These are phyloP conservation scores for Chesias legatella DNA, from an alignment of 2,888 invertebrate species.

Conservation along the genomic window DNA sequence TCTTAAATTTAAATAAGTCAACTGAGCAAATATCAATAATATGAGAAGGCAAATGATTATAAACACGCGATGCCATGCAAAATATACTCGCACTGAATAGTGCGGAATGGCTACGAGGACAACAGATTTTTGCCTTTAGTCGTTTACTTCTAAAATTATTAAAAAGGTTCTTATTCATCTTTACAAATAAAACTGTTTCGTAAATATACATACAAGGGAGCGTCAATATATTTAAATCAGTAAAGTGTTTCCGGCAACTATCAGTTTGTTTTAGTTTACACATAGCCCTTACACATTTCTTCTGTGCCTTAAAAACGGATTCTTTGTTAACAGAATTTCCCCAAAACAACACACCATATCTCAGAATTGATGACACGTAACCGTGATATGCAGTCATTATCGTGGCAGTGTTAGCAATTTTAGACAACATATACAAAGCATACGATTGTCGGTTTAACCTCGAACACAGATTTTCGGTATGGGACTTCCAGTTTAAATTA, in stretches of 20 bases:
- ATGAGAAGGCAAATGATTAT: too few species aligned
- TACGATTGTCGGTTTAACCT: slow-evolving; percentile 1
- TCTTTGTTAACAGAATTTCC: slow-evolving; percentile 1
- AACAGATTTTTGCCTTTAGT: too few species aligned
- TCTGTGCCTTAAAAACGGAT: not conserved
- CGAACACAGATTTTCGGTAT: not conserved
- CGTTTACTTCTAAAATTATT: not conserved
- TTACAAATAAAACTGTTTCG: not conserved
- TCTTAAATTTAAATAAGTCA: too few species aligned
- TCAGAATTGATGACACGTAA: not conserved
- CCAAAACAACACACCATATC: slow-evolving; percentile 9
- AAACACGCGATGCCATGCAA: too few species aligned
- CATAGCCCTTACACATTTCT: slow-evolving; percentile 2
- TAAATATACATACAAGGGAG: slow-evolving; percentile 1
- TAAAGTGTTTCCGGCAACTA: not conserved
- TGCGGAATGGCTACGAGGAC: too few species aligned
- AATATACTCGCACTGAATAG: too few species aligned
- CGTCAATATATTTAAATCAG: slow-evolving; percentile 1
- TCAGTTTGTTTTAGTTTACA: slow-evolving; percentile 1
- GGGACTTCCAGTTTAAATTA: slow-evolving; percentile 4
- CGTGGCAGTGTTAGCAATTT: not conserved
- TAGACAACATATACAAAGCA: slow-evolving; percentile 2
- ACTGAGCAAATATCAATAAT: too few species aligned
- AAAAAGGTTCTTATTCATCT: not conserved
- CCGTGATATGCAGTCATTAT: slow-evolving; percentile 7